Conservation (phyloP, 2,797 vertebrate genomes). For the Acomys russatus region DNA sequence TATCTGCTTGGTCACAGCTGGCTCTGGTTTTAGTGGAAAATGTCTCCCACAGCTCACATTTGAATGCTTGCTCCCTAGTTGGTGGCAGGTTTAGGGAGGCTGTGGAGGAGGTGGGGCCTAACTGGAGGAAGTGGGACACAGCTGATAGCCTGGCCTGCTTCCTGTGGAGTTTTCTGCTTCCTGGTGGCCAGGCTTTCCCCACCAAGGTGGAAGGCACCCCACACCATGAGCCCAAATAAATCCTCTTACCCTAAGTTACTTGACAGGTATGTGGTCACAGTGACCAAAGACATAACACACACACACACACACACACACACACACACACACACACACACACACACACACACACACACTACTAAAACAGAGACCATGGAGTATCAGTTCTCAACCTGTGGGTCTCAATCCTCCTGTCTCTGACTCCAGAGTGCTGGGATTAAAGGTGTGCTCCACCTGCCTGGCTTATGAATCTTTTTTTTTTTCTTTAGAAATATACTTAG, state of each 20-base stretch:
- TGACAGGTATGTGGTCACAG: background rate
- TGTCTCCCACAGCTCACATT: background rate
- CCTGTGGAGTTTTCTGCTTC: background rate
- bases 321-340: no score
- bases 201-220: background rate
- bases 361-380: background rate
- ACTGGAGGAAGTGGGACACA: background rate
- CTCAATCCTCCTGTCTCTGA: background rate
- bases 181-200: background rate
- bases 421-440: background rate
- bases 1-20: background rate
- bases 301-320: background rate
- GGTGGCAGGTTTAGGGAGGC: no score
- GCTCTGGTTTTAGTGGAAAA: background rate
- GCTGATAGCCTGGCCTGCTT: background rate
- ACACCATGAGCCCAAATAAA: background rate
- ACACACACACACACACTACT: background rate
- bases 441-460: background rate
- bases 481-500: conserved; percentile 58
- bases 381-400: background rate
- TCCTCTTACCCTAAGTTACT: background rate
- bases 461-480: background rate
- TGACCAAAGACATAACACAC: background rate
- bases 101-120: background rate
- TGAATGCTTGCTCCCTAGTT: background rate